These are phyloP conservation scores for Xenops minutus DNA, from an alignment of 2,797 vertebrate genomes.

Conservation along the genomic window DNA sequence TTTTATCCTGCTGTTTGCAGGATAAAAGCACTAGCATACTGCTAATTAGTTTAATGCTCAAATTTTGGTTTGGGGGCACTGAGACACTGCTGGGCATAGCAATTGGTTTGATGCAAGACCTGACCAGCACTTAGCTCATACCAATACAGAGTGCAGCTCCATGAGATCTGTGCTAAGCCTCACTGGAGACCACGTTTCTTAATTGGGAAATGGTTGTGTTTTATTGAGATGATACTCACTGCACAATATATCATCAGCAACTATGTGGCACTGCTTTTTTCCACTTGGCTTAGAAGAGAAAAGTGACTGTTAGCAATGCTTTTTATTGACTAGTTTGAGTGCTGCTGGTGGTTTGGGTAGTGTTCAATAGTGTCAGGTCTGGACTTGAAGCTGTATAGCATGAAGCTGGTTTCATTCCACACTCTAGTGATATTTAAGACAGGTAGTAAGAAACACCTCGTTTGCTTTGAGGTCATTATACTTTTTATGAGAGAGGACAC, in stretches of 20 bases:
- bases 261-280: background rate
- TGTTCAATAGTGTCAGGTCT: background rate
- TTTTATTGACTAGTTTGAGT: background rate
- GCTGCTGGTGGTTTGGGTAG: background rate
- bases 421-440: background rate
- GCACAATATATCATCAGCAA: background rate
- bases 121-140: background rate
- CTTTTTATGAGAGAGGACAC: background rate
- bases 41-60: slow-evolving; percentile 39
- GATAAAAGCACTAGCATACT: background rate
- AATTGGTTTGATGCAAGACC: background rate
- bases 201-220: background rate
- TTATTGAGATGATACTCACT: background rate
- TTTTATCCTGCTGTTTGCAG: slow-evolving; percentile 33
- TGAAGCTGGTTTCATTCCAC: background rate
- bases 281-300: background rate
- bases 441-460: background rate
- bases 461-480: background rate
- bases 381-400: background rate
- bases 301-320: background rate
- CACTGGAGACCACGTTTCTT: background rate
- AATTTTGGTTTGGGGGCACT: background rate
- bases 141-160: background rate
- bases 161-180: background rate
- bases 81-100: background rate